Evolutionary conservation across 2,113 vertebrate species (phyloP), one percentile per base, ranked within the genome.

Genomic region (Triplophysa siluroides): DNA sequence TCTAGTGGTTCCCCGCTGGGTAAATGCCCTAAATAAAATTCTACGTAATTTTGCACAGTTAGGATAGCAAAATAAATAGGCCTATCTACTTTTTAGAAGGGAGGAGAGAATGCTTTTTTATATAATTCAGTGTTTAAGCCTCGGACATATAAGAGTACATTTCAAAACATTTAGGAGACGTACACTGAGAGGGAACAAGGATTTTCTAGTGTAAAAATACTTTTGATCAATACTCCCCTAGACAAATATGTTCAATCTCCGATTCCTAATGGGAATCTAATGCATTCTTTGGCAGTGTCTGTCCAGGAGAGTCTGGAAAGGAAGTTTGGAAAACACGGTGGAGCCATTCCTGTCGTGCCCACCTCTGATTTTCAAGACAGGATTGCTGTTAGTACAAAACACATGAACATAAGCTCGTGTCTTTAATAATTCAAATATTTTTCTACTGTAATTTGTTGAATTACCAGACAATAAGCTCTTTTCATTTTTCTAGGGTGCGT

Each of bases 231-330:
- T 69, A 23, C 11, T 58, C 52, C 33, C 33, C 33, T 38, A 7
- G 33, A 38, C 33, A 38, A 38, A 38, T 45, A 45, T 45, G 43
- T 9, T 12, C 2, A n/a, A 43, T 61, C 16, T 11, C 6, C 23
- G 11, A 47, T n/a, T 47, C 2, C 50, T 71, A 62, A 45, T 75
- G 21, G 6, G 13, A 12, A 19, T 75, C 14, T 52, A 4, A 14
- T 43, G 1, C n/a, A 3, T 50, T 54, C 0, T 41, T 76, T 21
- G 26, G 67, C 84, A 98, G 97, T 98, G 96, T 99, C 97, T 19
- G 96, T 98, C 58, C 97, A 99, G 90, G 97, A 98, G 88, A 98
- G 96, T 85, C 90, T 99, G 85, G 96, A 98, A 91, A 95, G 96
- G 87, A 98, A 98, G 90, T 99, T 99, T 88, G 97, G 96, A 43